These are phyloP conservation scores for Sphecodes monilicornis DNA, from an alignment of 2,888 invertebrate genomes.

Conservation along the genomic window DNA sequence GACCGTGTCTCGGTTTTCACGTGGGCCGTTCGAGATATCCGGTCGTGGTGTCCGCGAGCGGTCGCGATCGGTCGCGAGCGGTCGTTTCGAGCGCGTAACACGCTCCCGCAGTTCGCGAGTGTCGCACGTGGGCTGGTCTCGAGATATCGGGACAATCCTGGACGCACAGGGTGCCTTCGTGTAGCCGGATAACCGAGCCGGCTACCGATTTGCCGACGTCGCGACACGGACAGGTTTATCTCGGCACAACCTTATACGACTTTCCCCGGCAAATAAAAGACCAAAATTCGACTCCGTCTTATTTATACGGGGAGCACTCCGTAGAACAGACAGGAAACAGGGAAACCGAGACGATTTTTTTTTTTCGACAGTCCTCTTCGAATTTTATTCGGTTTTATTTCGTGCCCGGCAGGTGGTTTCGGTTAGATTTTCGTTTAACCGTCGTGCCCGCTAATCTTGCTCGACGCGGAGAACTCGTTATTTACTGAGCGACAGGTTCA, in stretches of 20 bases:
- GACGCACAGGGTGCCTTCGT: slow-evolving; percentile 62
- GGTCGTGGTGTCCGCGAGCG: slow-evolving; percentile 24
- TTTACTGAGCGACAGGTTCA: neutral
- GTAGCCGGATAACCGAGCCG: slow-evolving; percentile 59
- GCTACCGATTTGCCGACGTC: slow-evolving; percentile 64
- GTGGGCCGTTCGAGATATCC: slow-evolving; percentile 66
- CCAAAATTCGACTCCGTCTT: slow-evolving; percentile 33
- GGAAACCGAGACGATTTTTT: neutral
- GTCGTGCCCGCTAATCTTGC: neutral
- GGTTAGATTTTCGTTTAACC: slow-evolving; percentile 5
- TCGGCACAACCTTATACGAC: slow-evolving; percentile 44
- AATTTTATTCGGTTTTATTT: neutral
- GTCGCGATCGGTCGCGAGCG: slow-evolving; percentile 20
- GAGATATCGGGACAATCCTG: slow-evolving; percentile 71
- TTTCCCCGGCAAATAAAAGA: slow-evolving; percentile 23
- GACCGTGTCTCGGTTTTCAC: slow-evolving; percentile 55
- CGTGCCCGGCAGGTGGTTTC: neutral
- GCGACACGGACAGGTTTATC: slow-evolving; percentile 56
- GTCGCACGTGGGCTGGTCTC: slow-evolving; percentile 74
- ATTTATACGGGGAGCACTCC: neutral
- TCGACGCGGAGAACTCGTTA: neutral
- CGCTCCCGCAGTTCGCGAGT: slow-evolving; percentile 73
- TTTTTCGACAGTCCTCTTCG: neutral
- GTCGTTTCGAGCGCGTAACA: slow-evolving; percentile 63
- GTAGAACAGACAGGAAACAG: neutral